These are phyloP conservation scores for Xestia sexstrigata DNA, from an alignment of 2,888 invertebrate genomes.

Conservation along the genomic window DNA sequence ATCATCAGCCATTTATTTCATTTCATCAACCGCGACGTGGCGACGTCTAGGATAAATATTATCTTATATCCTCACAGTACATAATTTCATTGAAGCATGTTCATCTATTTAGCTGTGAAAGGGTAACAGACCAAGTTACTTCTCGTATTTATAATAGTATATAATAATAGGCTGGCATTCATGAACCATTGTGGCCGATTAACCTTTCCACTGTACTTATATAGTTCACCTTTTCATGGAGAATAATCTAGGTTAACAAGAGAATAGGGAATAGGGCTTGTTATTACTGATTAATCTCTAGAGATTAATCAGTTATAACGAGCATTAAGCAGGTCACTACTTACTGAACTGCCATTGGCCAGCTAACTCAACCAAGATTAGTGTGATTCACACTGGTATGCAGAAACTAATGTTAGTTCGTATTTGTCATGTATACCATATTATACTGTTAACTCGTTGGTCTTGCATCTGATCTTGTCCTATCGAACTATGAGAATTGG, in stretches of 20 bases:
- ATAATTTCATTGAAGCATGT: background rate
- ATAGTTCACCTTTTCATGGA: background rate
- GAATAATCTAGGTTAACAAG: background rate
- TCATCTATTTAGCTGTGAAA: background rate
- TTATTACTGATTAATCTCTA: no score
- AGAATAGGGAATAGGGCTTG: no score
- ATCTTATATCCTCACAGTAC: no score
- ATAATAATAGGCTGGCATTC: background rate
- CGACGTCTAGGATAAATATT: background rate
- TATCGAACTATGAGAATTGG: background rate
- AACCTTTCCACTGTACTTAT: background rate
- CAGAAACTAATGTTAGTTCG: background rate
- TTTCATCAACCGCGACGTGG: no score
- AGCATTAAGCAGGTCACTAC: background rate
- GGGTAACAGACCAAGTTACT: background rate
- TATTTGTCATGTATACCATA: background rate
- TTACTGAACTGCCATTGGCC: background rate
- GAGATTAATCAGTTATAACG: background rate
- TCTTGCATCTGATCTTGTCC: background rate
- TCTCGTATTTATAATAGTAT: background rate
- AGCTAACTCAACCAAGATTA: slow-evolving; percentile 5
- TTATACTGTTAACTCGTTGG: background rate
- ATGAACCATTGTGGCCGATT: background rate
- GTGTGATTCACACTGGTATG: slow-evolving; percentile 2
- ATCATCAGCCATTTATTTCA: no score